Percentiles rank a stretch among this genome's conserved stretches.
Conservation (phyloP, 2,888 invertebrate genomes). For the Daptonema setosum region DNA sequence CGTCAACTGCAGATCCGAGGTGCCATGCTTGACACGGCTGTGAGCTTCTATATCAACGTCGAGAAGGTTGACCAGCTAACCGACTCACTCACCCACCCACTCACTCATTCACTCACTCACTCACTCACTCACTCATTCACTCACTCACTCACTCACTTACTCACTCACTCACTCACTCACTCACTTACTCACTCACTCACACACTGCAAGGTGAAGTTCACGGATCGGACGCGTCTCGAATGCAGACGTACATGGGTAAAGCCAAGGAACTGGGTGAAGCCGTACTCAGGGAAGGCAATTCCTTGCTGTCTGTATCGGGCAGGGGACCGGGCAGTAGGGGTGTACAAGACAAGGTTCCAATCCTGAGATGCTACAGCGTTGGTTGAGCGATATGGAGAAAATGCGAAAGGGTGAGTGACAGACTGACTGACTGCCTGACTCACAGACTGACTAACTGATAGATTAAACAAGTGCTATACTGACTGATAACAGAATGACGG, state of each 20-base stretch:
- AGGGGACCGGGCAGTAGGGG: not conserved
- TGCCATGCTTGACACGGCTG: constrained; percentile 51
- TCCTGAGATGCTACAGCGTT: not conserved
- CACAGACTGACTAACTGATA: too few species aligned
- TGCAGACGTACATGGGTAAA: not conserved
- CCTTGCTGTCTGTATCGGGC: not conserved
- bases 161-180: too few species aligned
- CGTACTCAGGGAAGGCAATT: not conserved
- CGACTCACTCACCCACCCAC: too few species aligned
- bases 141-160: too few species aligned
- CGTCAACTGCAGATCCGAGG: constrained; percentile 52
- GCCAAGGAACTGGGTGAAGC: not conserved
- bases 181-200: too few species aligned
- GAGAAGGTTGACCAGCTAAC: constrained; percentile 31
- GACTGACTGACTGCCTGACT: too few species aligned
- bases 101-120: too few species aligned
- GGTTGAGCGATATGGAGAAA: not conserved
- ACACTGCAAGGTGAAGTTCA: not conserved
- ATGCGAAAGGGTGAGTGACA: not conserved
- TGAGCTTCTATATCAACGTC: constrained; percentile 45
- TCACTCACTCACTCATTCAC: too few species aligned
- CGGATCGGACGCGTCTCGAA: not conserved
- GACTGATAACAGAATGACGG: too few species aligned
- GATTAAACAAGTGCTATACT: too few species aligned
- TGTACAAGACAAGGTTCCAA: not conserved